Conservation (phyloP, 2,888 invertebrate genomes). For the Heliconius aoede region DNA sequence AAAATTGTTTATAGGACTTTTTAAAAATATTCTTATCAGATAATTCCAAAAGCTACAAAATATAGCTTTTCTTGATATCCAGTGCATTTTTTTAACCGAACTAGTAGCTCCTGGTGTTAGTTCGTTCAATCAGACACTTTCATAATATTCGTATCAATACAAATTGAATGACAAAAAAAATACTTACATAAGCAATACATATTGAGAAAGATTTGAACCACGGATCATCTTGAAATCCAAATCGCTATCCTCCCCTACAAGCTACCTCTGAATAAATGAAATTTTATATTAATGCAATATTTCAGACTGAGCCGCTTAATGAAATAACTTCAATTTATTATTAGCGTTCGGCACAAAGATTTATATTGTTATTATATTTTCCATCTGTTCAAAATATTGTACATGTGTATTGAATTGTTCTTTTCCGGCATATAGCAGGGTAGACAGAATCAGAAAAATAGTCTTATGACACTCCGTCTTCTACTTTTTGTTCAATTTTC, state of each 20-base stretch:
- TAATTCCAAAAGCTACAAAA: not conserved
- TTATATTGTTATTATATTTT: conserved; percentile 28
- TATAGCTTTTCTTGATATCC: too few species aligned
- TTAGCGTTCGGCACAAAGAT: conserved; percentile 31
- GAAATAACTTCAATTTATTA: conserved; percentile 53
- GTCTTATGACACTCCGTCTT: not conserved
- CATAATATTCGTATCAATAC: too few species aligned
- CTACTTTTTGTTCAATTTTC: not conserved
- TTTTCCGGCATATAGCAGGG: not conserved
- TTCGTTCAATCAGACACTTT: too few species aligned
- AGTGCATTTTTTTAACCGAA: too few species aligned
- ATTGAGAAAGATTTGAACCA: not conserved
- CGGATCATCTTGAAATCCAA: conserved; percentile 1
- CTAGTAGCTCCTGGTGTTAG: too few species aligned
- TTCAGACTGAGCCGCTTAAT: conserved; percentile 52
- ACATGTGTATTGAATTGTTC: not conserved
- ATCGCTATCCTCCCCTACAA: not conserved
- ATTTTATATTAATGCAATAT: conserved; percentile 57
- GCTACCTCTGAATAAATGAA: conserved; percentile 50
- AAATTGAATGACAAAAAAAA: not conserved
- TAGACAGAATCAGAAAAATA: not conserved
- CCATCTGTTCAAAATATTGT: not conserved
- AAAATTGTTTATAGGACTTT: too few species aligned
- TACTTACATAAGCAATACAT: not conserved
- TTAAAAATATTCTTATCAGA: too few species aligned